Evolutionary conservation across 1,140 invertebrate species (phyloP), one percentile per base, ranked within the genome.

Genomic region (Camponotus pennsylvanicus): DNA sequence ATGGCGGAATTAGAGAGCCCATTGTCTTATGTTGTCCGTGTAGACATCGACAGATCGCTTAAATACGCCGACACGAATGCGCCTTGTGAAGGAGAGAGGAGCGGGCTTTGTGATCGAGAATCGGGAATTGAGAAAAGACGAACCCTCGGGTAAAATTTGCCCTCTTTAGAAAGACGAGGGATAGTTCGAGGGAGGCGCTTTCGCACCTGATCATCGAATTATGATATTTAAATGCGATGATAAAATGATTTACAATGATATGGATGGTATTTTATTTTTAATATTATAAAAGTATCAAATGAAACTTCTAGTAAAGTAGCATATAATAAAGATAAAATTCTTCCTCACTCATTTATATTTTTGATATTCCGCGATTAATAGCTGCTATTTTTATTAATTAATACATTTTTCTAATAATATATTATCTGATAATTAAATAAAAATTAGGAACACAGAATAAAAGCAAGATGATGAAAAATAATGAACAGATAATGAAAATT

Each of bases 1-100:
- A 75, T 66, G 79, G 13, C 69, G 69, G 79, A 55, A 83, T 83
- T 83, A 83, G 79, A 49, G 59, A 45, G 32, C 27, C 49, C 69
- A 75, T 83, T 83, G 79, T 83, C 57, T 75, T 40, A 42, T 57
- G 79, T 49, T 49, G 69, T n/a, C 13, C 69, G 55, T 57, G 18
- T 49, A 83, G 79, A 83, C 69, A 63, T 40, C 79, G 79, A 83
- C 69, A 49, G 69, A 83, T 83, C 55, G 79, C 69, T 40, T 70
- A 83, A 83, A 83, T 70, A 83, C 69, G 13, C 21, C 55, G 79
- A 13, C 69, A 37, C 79, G 79, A 83, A 75, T 63, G 40, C 55
- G 61, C 59, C 49, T 42, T 64, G 42, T 18, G 18, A 27, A 3
- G 3, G 49, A 52, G 4, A 52, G 49, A 52, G 49, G 4, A 18